Base-by-base conservation (phyloP, 2,888 invertebrate species). In the Nycteola revayana region DNA sequence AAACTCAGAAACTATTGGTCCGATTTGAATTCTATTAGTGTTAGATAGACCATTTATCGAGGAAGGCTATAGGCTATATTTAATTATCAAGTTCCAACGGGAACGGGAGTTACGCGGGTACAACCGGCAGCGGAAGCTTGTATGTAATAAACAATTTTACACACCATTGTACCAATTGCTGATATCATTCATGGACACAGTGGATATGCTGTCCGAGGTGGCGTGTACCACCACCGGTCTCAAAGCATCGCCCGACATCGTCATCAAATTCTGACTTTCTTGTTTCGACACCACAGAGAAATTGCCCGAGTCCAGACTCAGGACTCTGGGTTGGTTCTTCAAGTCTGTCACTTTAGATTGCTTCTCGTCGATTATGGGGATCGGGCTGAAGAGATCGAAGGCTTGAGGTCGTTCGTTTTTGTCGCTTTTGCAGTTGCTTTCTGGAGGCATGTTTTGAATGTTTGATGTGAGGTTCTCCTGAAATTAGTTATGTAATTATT, bases 111-210 rank as follows among this genome's bases (percentile, higher is more conserved):
- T n/a, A n/a, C n/a, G n/a, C n/a, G n/a, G n/a, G n/a, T n/a, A n/a
- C n/a, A n/a, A n/a, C n/a, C n/a, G n/a, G n/a, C n/a, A n/a, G n/a
- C n/a, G n/a, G n/a, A n/a, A n/a, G n/a, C n/a, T n/a, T n/a, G n/a
- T n/a, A 14, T 14, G 14, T 14, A 2, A 7, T 25, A 23, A 27
- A 23, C 1, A 14, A n/a, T 18, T 5, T 5, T 7, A 58, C 76
- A 72, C 31, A 81, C 84, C 88, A 87, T 92, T 91, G 66, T 93
- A 90, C 93, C 93, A 93, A 42, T 90, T 91, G 58, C 92, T 93
- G 25, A 93, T 89, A 73, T 93, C 92, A 50, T 90, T 89, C 71
- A 90, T 90, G 8, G 90, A 90, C 9, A 90, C 89, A 17, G 90
- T 84, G 1, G 88, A 84, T 49, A 88, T 83, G 18, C 77, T 87